Evolutionary conservation across 1,140 invertebrate species (phyloP).

Genomic region (Doryteuthis pealeii): DNA sequence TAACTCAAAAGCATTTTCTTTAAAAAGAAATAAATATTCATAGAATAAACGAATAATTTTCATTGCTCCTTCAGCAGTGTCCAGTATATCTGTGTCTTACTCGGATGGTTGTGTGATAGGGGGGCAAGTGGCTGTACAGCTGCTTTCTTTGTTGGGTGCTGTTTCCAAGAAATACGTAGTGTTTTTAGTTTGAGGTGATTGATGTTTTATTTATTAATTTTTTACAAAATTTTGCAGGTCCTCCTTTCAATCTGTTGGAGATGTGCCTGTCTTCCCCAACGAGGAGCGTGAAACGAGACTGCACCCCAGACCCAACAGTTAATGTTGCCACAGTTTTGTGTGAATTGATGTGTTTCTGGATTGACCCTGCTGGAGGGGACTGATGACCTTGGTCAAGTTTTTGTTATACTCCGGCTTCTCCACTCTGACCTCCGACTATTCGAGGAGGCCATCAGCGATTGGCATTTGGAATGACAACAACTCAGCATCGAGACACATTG

Average conservation of each 20-base stretch:
- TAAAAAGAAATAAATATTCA: too few species aligned
- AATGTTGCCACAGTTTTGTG: conserved; percentile 51
- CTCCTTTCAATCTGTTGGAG: conserved; percentile 37
- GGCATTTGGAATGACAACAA: conserved; percentile 47
- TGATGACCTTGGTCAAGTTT: conserved; percentile 31
- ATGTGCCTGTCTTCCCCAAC: conserved; percentile 31
- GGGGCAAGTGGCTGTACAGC: too few species aligned
- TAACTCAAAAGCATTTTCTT: too few species aligned
- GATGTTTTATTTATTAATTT: too few species aligned
- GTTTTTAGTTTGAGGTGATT: too few species aligned
- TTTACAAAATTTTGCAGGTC: too few species aligned
- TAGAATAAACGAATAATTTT: too few species aligned
- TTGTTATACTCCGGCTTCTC: conserved; percentile 40
- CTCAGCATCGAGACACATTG: conserved; percentile 47
- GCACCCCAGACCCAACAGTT: conserved; percentile 52
- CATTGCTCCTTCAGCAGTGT: too few species aligned
- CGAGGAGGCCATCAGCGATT: conserved; percentile 31
- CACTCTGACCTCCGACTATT: conserved; percentile 43
- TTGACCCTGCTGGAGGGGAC: conserved; percentile 41
- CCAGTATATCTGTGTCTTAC: too few species aligned
- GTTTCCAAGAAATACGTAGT: too few species aligned
- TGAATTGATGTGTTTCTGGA: conserved; percentile 36
- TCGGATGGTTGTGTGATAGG: too few species aligned
- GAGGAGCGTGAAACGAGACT: conserved; percentile 37
- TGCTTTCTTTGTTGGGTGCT: too few species aligned